A percentile compares a stretch with the other conserved stretches of the same genome.
phyloP scores from a whole-genome alignment of 2,888 invertebrate genomes.

The Scaptomyza cyrtandrae region DNA sequence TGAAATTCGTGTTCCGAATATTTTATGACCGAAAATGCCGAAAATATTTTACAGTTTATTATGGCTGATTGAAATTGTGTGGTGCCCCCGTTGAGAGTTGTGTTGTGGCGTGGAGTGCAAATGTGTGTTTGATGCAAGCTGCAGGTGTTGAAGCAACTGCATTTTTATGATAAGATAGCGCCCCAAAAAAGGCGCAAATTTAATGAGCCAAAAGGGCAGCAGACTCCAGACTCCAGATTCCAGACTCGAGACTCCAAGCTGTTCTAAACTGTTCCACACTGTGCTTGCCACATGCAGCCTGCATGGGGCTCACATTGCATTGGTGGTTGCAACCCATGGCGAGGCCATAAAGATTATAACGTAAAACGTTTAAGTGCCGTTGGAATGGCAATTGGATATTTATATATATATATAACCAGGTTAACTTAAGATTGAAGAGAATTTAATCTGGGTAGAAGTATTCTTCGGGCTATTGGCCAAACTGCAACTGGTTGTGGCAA shows the following conservation, averaged over 20 bases:
- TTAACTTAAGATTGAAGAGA: conserved; percentile 37
- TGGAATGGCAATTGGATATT: conserved; percentile 37
- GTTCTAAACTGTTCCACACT: too few relatives aligned
- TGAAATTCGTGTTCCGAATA: conserved; percentile 44
- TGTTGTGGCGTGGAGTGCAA: conserved; percentile 61
- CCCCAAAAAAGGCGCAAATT: conserved; percentile 65
- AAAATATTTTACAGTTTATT: conserved; percentile 72
- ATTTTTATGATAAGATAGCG: conserved; percentile 78
- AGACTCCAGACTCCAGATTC: conserved; percentile 15
- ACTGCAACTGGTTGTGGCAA: conserved; percentile 23
- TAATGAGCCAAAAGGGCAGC: conserved; percentile 66
- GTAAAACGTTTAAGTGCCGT: conserved; percentile 59
- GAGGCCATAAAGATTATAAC: conserved; percentile 64
- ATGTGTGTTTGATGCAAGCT: conserved; percentile 71
- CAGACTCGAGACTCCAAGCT: conserved; percentile 12
- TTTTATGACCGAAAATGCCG: conserved; percentile 38
- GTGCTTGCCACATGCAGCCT: background rate
- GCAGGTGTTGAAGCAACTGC: conserved; percentile 77
- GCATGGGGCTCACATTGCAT: conserved; percentile 17
- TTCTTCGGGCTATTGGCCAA: conserved; percentile 14
- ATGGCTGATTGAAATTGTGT: conserved; percentile 75
- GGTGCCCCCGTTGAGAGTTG: conserved; percentile 39
- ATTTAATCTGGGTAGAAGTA: conserved; percentile 35
- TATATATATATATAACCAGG: conserved; percentile 62
- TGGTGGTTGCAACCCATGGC: conserved; percentile 29